Evolutionary conservation across 1,140 invertebrate species (phyloP), one percentile per base, ranked within the genome.

Genomic region (Cotesia typhae): DNA sequence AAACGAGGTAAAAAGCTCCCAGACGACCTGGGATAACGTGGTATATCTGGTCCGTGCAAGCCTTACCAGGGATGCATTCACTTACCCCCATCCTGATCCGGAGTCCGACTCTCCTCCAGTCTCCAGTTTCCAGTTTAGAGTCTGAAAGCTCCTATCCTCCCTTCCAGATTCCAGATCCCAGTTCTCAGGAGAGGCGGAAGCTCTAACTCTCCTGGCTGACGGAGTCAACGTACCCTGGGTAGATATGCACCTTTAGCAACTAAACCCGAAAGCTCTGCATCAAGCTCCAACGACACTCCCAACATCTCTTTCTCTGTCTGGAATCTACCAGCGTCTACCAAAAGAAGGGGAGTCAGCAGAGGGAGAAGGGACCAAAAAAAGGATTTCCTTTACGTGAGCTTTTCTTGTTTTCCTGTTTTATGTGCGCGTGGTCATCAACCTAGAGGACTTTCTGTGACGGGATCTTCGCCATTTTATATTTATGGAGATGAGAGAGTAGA

Each of bases 341-440:
- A 10, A 20, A 10, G 10, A 14, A 14, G 4, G 35, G 10, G 14
- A 53, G 5, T 37, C 2, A 10, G 17, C 36, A 28, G 28, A 28
- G 52, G 53, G 36, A 7, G 9, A 17, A 69, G 71, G 63, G 72
- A 59, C 28, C 38, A 63, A 20, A 70, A 76, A 2, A 36, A 12
- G 36, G 35, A 80, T 75, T 74, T 75, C 78, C 72, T 74, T 69
- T 74, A 72, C 69, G 74, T 37, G 28, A 28, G 28, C 28, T 28
- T 28, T 28, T 28, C 28, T 28, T 28, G 28, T 28, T 28, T 28
- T 28, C 28, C 28, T 28, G 28, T 28, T 28, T 28, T 28, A 28
- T 28, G 28, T 28, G 28, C 28, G 28, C 28, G 28, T 28, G 28
- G 28, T 28, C 28, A 28, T 28, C 28, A 28, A 28, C 28, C 28